A percentile compares a stretch with the other conserved stretches of the same genome.
phyloP scores from a whole-genome alignment of 2,797 vertebrate genomes.

The Oceanodroma leucorhoa region DNA sequence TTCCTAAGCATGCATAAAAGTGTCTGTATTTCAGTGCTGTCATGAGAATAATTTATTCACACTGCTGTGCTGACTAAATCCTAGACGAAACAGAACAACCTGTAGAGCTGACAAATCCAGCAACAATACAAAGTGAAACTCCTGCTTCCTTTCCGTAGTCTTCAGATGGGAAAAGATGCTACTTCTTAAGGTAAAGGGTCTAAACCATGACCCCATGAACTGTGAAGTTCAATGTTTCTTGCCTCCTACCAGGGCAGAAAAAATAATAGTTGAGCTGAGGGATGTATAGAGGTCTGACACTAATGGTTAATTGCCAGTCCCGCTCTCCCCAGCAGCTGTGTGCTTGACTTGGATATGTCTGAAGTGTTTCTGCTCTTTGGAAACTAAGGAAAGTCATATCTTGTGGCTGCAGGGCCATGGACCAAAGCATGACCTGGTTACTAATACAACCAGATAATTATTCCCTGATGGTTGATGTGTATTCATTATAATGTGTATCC shows the following conservation, averaged over 20 bases:
- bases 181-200: background rate
- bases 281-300: background rate
- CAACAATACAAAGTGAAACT: background rate
- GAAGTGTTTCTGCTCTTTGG: background rate
- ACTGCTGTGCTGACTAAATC: background rate
- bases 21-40: background rate
- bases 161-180: background rate
- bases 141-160: background rate
- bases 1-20: background rate
- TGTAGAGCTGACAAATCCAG: background rate
- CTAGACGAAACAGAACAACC: background rate
- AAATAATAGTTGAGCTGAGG: background rate
- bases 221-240: background rate
- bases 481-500: slow-evolving; percentile 11
- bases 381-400: background rate
- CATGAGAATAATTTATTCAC: background rate
- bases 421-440: slow-evolving; percentile 14
- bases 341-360: background rate
- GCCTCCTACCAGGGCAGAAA: background rate
- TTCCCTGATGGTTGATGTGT: background rate
- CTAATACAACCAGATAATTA: slow-evolving; percentile 25
- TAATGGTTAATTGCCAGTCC: background rate
- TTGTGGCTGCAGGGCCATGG: background rate
- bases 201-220: background rate
- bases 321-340: background rate